A percentile compares a stretch with the other conserved stretches of the same genome.
Conservation (phyloP, 2,113 vertebrate species). For the Macaca mulatta region DNA sequence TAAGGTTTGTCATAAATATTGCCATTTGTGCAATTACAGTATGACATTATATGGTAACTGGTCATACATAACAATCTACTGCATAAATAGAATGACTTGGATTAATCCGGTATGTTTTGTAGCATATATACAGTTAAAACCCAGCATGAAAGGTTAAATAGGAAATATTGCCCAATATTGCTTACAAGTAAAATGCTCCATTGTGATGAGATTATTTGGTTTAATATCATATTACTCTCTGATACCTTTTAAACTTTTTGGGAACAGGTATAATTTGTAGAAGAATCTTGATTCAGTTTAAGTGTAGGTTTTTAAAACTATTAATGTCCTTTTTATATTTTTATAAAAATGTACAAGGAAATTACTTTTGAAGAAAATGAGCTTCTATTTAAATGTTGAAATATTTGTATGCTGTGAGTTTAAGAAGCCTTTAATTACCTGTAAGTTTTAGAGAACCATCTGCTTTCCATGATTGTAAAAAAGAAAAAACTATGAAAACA, state of each 20-base stretch:
- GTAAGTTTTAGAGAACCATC: constrained; percentile 71
- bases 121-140: background rate
- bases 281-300: constrained; percentile 71
- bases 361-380: constrained; percentile 81
- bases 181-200: background rate
- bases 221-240: constrained; percentile 56
- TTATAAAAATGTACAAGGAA: constrained; percentile 79
- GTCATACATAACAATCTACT: background rate
- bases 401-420: constrained; percentile 64
- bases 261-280: constrained; percentile 58
- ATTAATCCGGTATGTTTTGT: background rate
- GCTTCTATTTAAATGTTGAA: constrained; percentile 81
- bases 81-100: constrained; percentile 15
- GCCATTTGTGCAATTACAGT: constrained; percentile 65
- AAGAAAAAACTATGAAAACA: constrained; percentile 63
- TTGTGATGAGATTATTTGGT: constrained; percentile 54
- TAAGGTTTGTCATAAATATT: constrained; percentile 37
- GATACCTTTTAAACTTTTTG: constrained; percentile 63
- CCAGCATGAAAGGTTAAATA: constrained; percentile 36
- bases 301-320: constrained; percentile 66
- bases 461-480: constrained; percentile 74
- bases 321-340: constrained; percentile 83
- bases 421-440: constrained; percentile 61
- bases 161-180: constrained; percentile 5
- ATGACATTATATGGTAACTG: constrained; percentile 2